Evolutionary conservation across 2,888 invertebrate genomes (phyloP), one percentile per base, ranked within the genome.

Genomic region (Platerodrilus igneus): DNA sequence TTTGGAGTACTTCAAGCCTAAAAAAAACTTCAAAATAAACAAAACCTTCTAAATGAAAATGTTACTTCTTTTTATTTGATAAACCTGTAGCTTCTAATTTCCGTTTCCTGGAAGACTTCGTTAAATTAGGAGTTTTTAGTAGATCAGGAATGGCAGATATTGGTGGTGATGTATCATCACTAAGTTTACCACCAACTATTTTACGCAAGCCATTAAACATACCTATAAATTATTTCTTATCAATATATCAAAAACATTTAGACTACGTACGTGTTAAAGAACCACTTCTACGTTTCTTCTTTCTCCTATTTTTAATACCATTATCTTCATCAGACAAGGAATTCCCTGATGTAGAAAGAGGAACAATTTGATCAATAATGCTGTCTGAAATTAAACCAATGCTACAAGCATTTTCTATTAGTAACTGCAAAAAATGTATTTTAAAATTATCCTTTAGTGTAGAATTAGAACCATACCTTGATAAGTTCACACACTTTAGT

Each of bases 281-380:
- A 54, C 89, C 89, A 75, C 90, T 88, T 55, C 87, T 75, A 59
- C 89, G 75, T 67, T 88, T 86, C 66, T 87, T 88, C 62, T 82
- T 80, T 59, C 74, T 76, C 52, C 78, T 73, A 22, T 71, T 69
- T 56, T 71, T 71, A 45, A 73, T n/a, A n/a, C n/a, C 48, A 30
- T 58, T 73, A 23, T 73, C 71, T 6, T 74, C 63, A 48, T 75
- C 71, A 5, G 61, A 60, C 67, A 72, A 70, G 28, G 73, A 67
- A 48, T 27, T 28, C 22, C 7, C 19, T 14, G 51, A 47, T 8
- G 50, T 41, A 31, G 47, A 51, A n/a, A 53, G 43, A 37, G 60
- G 52, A 16, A 60, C 63, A 23, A 69, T 58, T 45, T 60, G 65
- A 50, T 75, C 74, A 11, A 69, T 67, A 19, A 80, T 69, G 48